Percentiles rank a stretch among this genome's conserved stretches.
Evolutionary conservation across 2,113 vertebrate genomes (phyloP).

Genomic region (Echinops telfairi): DNA sequence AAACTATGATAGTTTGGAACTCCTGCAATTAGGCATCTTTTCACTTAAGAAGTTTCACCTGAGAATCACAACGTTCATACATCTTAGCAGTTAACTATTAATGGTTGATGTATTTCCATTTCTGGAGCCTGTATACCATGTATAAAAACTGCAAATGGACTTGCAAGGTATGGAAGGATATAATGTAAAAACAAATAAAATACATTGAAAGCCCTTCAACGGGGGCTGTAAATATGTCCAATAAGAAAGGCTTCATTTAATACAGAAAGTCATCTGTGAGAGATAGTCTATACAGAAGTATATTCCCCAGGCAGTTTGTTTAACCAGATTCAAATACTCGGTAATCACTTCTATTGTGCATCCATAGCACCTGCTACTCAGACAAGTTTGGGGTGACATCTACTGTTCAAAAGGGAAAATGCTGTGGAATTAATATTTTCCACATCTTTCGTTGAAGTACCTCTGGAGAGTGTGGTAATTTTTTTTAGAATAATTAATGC

Average conservation of each 20-base stretch:
- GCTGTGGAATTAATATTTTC: neutral
- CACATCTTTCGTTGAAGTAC: neutral
- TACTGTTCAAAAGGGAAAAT: constrained; percentile 69
- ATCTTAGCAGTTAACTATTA: constrained; percentile 8
- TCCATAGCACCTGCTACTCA: neutral
- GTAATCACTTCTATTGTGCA: neutral
- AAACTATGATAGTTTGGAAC: constrained; percentile 41
- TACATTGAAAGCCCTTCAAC: neutral
- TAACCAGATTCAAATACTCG: neutral
- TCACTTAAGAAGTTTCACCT: neutral
- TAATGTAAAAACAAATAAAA: constrained; percentile 23
- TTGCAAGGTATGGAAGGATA: constrained; percentile 25
- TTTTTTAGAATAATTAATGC: too few relatives aligned
- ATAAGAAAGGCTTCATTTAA: neutral
- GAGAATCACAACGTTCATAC: neutral
- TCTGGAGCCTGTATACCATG: neutral
- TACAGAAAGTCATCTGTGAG: neutral
- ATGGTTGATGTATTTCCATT: constrained; percentile 7
- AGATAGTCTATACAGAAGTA: neutral
- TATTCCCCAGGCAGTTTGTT: neutral
- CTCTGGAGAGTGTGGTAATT: too few relatives aligned
- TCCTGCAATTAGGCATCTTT: neutral
- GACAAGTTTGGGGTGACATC: constrained; percentile 71
- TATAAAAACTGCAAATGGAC: constrained; percentile 1
- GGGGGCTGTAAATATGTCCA: neutral